Evolutionary conservation across 1,140 invertebrate species (phyloP).

Genomic region (Drosophila asahinai): DNA sequence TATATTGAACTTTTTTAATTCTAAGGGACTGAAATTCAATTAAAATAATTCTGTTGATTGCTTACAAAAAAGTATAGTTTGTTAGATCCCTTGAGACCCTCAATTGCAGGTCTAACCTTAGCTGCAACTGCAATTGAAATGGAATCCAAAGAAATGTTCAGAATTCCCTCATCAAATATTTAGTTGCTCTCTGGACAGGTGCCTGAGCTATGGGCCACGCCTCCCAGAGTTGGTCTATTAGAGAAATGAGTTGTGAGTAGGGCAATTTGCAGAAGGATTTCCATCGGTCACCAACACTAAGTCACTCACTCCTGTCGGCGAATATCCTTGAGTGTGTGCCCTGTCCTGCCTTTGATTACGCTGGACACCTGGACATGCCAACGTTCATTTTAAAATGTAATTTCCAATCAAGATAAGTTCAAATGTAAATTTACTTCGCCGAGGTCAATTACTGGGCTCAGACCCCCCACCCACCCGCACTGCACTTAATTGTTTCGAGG

Average conservation of each 20-base stretch:
- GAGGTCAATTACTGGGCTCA: conserved; percentile 37
- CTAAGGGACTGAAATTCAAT: neutral
- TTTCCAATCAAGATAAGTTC: conserved; percentile 75
- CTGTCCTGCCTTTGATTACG: conserved; percentile 57
- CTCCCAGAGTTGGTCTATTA: conserved; percentile 45
- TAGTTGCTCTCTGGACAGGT: conserved; percentile 44
- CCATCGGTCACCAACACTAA: conserved; percentile 12
- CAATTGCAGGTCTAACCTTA: neutral
- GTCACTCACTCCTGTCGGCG: neutral
- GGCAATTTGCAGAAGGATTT: conserved; percentile 58
- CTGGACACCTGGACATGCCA: conserved; percentile 57
- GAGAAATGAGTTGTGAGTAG: conserved; percentile 59
- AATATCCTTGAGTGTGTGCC: conserved; percentile 24
- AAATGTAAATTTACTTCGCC: conserved; percentile 65
- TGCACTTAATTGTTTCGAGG: conserved; percentile 60
- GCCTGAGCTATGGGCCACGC: conserved; percentile 29
- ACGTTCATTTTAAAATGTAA: conserved; percentile 61
- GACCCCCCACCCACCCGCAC: neutral
- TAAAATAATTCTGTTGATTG: no score
- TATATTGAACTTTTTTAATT: neutral
- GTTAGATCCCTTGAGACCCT: neutral
- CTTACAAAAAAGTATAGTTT: neutral
- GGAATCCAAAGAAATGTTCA: conserved; percentile 17
- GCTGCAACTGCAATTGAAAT: conserved; percentile 14
- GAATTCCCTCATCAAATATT: conserved; percentile 45